phyloP scores from a whole-genome alignment of 1,140 invertebrate genomes.

The Drosophila gunungcola region DNA sequence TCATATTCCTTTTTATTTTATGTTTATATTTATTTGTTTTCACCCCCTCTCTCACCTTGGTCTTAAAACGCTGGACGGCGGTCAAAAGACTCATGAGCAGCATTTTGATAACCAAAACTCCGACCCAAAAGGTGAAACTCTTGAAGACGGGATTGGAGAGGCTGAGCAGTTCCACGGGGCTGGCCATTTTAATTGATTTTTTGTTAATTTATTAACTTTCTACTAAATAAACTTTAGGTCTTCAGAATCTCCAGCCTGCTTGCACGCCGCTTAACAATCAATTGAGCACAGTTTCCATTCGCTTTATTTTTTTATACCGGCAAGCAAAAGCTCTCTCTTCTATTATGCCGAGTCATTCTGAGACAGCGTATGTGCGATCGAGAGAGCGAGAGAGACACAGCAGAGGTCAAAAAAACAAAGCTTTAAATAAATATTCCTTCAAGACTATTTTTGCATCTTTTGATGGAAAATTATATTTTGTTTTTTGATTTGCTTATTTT shows the following conservation, averaged over 20 bases:
- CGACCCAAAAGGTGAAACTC: slow-evolving; percentile 87
- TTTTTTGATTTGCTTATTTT: too few relatives aligned
- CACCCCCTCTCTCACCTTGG: slow-evolving; percentile 85
- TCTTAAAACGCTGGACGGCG: slow-evolving; percentile 85
- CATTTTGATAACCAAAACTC: slow-evolving; percentile 87
- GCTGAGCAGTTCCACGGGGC: slow-evolving; percentile 68
- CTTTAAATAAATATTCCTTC: neutral
- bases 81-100: slow-evolving; percentile 87
- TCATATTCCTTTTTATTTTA: too few relatives aligned
- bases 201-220: slow-evolving; percentile 5
- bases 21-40: too few relatives aligned
- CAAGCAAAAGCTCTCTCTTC: neutral
- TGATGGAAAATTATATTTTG: too few relatives aligned
- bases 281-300: slow-evolving; percentile 10
- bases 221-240: neutral
- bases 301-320: slow-evolving; percentile 40
- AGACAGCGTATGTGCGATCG: slow-evolving; percentile 21
- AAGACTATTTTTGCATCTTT: too few relatives aligned
- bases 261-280: slow-evolving; percentile 17
- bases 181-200: slow-evolving; percentile 32
- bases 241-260: neutral
- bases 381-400: neutral
- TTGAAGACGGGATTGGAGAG: slow-evolving; percentile 85
- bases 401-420: neutral
- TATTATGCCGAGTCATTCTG: slow-evolving; percentile 22